Evolutionary conservation across 2,113 vertebrate species (phyloP).

Genomic region (Cheirogaleus medius): DNA sequence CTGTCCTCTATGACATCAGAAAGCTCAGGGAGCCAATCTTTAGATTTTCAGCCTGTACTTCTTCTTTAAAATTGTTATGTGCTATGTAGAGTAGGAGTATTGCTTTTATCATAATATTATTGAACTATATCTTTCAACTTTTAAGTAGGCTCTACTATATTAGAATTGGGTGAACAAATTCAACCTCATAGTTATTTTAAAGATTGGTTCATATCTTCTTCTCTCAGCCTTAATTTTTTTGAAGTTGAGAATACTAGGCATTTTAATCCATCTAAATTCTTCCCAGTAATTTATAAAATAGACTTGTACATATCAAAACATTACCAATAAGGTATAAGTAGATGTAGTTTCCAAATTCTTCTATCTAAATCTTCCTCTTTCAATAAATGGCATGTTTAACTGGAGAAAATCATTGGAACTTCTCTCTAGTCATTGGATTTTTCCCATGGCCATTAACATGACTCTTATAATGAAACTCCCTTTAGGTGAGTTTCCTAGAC

Average conservation of each 20-base stretch:
- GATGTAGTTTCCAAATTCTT: constrained; percentile 51
- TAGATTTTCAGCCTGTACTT: not conserved
- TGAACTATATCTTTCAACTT: not conserved
- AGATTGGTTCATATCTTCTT: not conserved
- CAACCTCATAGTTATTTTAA: constrained; percentile 1
- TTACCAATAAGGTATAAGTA: not conserved
- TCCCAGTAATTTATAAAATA: not conserved
- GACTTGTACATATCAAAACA: not conserved
- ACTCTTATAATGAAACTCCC: not conserved
- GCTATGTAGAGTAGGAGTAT: not conserved
- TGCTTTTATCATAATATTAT: not conserved
- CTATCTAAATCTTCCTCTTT: not conserved
- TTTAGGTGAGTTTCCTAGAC: too few relatives aligned
- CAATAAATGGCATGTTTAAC: not conserved
- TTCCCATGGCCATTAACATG: not conserved
- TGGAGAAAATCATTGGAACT: not conserved
- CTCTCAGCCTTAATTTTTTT: not conserved
- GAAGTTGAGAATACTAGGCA: not conserved
- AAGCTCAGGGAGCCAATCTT: not conserved
- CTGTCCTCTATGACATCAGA: not conserved
- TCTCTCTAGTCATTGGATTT: not conserved
- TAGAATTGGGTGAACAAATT: constrained; percentile 13
- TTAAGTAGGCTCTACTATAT: not conserved
- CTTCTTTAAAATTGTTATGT: not conserved
- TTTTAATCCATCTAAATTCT: not conserved